These are phyloP conservation scores for Oenanthe melanoleuca DNA, from an alignment of 2,113 vertebrate genomes.

Conservation along the genomic window DNA sequence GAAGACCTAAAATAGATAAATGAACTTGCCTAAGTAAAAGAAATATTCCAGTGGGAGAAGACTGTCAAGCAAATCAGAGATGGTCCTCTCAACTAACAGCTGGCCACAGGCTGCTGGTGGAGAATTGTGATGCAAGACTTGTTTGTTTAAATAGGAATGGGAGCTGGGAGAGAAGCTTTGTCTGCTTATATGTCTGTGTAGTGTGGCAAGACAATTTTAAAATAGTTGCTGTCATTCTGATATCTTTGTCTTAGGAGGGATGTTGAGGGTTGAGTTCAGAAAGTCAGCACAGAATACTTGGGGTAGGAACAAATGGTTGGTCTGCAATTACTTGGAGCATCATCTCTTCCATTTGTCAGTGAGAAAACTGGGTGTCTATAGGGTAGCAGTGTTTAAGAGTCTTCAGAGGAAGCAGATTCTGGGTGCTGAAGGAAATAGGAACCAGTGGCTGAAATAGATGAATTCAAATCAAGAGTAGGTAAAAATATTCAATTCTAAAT, in stretches of 20 bases:
- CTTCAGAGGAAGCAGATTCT: not conserved
- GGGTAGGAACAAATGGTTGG: not conserved
- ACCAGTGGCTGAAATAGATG: not conserved
- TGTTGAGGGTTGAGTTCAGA: not conserved
- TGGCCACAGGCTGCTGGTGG: not conserved
- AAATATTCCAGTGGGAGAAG: not conserved
- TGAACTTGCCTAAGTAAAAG: not conserved
- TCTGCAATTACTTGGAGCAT: not conserved
- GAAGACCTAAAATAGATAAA: not conserved
- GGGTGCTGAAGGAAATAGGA: not conserved
- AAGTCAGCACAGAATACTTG: not conserved
- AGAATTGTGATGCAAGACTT: not conserved
- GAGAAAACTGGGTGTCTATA: not conserved
- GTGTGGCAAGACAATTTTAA: not conserved
- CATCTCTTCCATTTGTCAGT: not conserved
- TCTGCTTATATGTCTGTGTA: not conserved
- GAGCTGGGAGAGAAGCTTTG: not conserved
- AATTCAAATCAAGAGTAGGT: not conserved
- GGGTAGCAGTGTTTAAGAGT: not conserved
- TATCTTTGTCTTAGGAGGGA: not conserved
- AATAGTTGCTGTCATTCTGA: not conserved
- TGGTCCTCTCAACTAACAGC: not conserved
- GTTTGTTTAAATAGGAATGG: not conserved
- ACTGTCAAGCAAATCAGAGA: not conserved
- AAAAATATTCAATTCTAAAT: not conserved